Percentiles rank a stretch among this genome's conserved stretches.
Evolutionary conservation across 2,113 vertebrate species (phyloP).

Genomic region (Crotalus tigris): DNA sequence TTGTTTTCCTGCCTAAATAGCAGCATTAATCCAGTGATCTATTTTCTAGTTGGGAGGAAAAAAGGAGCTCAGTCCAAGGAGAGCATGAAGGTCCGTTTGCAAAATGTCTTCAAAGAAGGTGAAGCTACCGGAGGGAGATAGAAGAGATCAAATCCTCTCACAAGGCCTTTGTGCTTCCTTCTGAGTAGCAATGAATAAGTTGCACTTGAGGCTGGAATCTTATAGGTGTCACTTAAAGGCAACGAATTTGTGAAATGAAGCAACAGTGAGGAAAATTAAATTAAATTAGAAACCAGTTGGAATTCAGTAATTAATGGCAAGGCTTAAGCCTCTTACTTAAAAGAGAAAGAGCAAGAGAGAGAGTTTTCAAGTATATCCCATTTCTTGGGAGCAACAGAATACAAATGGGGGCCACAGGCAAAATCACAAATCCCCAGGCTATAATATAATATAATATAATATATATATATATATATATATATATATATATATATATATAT

Average conservation of each 20-base stretch:
- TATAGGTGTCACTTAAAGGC: background rate
- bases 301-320: background rate
- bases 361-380: background rate
- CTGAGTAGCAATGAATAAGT: background rate
- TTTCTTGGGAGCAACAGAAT: background rate
- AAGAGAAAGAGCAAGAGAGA: background rate
- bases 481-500: too few relatives aligned
- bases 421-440: background rate
- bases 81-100: background rate
- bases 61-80: background rate
- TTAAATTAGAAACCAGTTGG: accelerated
- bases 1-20: background rate
- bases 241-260: too few relatives aligned
- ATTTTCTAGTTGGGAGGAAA: background rate
- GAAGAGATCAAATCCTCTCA: background rate
- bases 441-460: too few relatives aligned
- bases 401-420: background rate
- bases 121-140: background rate
- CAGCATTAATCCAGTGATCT: background rate
- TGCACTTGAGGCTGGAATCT: background rate
- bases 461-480: too few relatives aligned
- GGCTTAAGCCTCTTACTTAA: background rate
- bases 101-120: background rate
- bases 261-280: background rate
- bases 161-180: background rate